Base-by-base conservation (phyloP, 2,888 invertebrate species). In the Agrotis puta region DNA sequence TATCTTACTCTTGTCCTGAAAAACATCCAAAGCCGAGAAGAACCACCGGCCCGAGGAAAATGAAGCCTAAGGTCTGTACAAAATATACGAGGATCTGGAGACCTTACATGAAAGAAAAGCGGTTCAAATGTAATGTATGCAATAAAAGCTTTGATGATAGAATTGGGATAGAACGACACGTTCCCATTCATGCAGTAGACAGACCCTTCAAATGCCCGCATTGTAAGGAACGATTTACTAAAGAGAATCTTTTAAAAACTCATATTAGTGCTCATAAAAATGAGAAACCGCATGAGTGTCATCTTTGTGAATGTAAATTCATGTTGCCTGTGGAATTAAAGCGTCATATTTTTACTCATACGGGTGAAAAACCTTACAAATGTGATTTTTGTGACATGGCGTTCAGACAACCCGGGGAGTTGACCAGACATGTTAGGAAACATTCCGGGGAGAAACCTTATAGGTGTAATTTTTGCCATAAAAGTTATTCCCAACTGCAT, bases 391-490 rank as follows among this genome's bases (percentile, higher is more conserved):
- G 79, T 16, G 75, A 54, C 0, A 65, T 54, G 56, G 65, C 50
- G 0, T 79, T 78, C 22, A 57, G 70, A 16, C 74, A 79, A 50
- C 74, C 57, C 0, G 64, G 64, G 0, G 70, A 79, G 9, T 63
- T 78, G 22, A 69, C 53, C 3, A 58, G 79, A 3, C 77, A 78
- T 33, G 27, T 48, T 0, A 24, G 74, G 3, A 69, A 24, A 24
- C 77, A 78, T 20, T 75, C 79, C 0, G 79, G 79, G 0, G 75
- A 78, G 20, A 70, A 79, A 13, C 79, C 79, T 0, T 78, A 39
- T 9, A 39, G 50, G 9, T 78, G 79, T 9, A 61, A 70, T 16
- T 0, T 79, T 3, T 79, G 78, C 27, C 7, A 56, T 1, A 79
- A 74, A 47, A 63, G 7, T 9, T 78, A 33, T 16, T n/a, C 64